phyloP scores from a whole-genome alignment of 2,797 vertebrate genomes.

The Sparidentex hasta region DNA sequence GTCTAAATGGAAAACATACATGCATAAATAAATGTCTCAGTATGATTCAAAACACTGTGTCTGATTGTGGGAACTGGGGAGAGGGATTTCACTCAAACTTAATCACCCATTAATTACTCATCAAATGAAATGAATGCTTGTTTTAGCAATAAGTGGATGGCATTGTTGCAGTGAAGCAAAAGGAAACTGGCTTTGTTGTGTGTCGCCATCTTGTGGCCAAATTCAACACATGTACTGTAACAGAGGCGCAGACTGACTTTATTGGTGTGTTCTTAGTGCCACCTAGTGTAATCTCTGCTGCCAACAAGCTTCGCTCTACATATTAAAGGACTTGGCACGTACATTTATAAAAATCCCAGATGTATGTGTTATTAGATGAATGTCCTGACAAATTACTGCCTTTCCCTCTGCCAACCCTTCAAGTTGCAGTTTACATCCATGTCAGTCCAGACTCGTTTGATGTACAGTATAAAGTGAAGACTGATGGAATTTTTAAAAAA shows the following conservation, averaged over 20 bases:
- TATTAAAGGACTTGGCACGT: background rate
- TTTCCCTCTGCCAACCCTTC: background rate
- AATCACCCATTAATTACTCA: slow-evolving; percentile 22
- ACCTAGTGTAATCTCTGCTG: slow-evolving; percentile 58
- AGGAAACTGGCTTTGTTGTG: background rate
- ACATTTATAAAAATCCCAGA: background rate
- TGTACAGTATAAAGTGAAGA: no score
- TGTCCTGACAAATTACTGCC: background rate
- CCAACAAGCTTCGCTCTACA: background rate
- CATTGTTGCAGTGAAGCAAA: slow-evolving; percentile 16
- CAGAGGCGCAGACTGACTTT: background rate
- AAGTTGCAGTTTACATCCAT: no score
- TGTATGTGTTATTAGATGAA: background rate
- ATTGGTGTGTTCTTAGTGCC: slow-evolving; percentile 38
- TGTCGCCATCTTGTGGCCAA: slow-evolving; percentile 67
- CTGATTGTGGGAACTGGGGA: slow-evolving; percentile 43
- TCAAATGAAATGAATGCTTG: slow-evolving; percentile 28
- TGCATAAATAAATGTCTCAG: slow-evolving; percentile 91
- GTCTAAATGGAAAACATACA: slow-evolving; percentile 92
- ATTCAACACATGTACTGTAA: background rate
- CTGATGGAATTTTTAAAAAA: no score
- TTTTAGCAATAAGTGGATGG: slow-evolving; percentile 9
- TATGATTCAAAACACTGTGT: slow-evolving; percentile 75
- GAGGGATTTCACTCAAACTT: background rate
- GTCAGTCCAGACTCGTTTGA: no score